phyloP scores from a whole-genome alignment of 2,888 invertebrate species.

The Cyaniris semiargus region DNA sequence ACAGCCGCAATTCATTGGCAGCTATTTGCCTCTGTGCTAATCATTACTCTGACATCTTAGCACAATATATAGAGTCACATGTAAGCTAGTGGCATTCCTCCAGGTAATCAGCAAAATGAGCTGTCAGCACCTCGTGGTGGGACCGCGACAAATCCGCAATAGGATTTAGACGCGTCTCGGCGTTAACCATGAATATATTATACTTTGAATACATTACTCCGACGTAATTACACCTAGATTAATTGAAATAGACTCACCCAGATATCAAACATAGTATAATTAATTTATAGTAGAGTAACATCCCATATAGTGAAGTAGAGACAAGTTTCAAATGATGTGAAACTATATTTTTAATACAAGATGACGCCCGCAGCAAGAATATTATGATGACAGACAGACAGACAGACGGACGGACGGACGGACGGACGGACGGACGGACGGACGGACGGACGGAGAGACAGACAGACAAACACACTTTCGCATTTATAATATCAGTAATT shows the following conservation, averaged over 20 bases:
- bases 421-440: too few species aligned
- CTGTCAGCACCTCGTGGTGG: not conserved
- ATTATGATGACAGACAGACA: too few species aligned
- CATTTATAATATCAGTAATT: too few species aligned
- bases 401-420: too few species aligned
- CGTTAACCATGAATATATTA: conserved; percentile 9
- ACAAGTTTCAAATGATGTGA: not conserved
- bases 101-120: not conserved
- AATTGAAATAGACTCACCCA: not conserved
- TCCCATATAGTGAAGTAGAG: not conserved
- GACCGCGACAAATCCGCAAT: not conserved
- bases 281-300: not conserved
- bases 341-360: too few species aligned
- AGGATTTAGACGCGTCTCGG: not conserved
- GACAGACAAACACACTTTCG: too few species aligned
- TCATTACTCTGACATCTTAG: too few species aligned
- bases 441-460: too few species aligned
- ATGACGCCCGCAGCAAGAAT: too few species aligned
- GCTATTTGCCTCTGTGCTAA: too few species aligned
- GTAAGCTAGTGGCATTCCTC: not conserved
- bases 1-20: too few species aligned
- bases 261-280: not conserved
- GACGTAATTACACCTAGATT: not conserved
- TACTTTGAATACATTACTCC: not conserved
- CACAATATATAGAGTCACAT: not conserved